phyloP scores from a whole-genome alignment of 2,113 vertebrate species.

The Malurus melanocephalus region DNA sequence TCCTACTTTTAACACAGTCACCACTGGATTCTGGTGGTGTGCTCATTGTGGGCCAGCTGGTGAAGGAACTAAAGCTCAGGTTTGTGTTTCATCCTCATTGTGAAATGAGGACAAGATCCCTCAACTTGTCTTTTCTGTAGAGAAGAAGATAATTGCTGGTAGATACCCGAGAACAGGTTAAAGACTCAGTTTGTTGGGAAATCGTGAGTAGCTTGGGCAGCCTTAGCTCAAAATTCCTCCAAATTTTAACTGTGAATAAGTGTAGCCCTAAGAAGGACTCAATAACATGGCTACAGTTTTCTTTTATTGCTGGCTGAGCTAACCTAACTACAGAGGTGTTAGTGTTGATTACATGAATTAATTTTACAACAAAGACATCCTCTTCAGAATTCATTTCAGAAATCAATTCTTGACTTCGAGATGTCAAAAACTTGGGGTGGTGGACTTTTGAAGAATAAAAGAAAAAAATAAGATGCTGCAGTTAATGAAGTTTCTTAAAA shows the following conservation, averaged over 20 bases:
- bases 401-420: not conserved
- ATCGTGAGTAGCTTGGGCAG: not conserved
- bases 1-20: not conserved
- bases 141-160: not conserved
- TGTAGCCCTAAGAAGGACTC: not conserved
- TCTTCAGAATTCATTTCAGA: not conserved
- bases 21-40: not conserved
- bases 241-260: not conserved
- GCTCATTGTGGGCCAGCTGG: not conserved
- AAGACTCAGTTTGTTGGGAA: not conserved
- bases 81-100: not conserved
- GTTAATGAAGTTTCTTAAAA: not conserved
- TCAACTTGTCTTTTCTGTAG: not conserved
- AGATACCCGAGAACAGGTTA: not conserved
- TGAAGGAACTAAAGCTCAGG: not conserved
- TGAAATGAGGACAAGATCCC: not conserved
- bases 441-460: not conserved
- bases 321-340: not conserved
- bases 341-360: not conserved
- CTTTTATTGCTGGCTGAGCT: not conserved
- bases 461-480: not conserved
- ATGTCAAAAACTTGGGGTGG: not conserved
- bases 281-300: not conserved
- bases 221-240: not conserved
- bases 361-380: not conserved